These are phyloP conservation scores for Pelosia muscerda DNA, from an alignment of 2,888 invertebrate genomes.

Conservation along the genomic window DNA sequence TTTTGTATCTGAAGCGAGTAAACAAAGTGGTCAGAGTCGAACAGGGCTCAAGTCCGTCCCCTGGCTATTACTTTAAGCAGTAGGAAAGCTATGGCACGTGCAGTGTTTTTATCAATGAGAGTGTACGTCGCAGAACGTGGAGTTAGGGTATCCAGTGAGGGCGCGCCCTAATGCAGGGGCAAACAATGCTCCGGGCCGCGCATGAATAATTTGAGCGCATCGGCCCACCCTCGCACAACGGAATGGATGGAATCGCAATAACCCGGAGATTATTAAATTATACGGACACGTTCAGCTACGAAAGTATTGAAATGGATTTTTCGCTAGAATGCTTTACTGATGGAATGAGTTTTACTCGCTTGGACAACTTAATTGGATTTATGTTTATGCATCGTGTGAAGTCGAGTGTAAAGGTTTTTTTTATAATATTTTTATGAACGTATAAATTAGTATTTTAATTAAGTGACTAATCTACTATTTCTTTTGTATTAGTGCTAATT, in stretches of 20 bases:
- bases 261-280: constrained; percentile 83
- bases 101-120: constrained; percentile 80
- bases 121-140: constrained; percentile 49
- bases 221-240: constrained; percentile 61
- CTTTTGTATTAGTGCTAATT: neutral
- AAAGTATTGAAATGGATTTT: constrained; percentile 61
- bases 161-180: constrained; percentile 71
- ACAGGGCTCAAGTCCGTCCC: constrained; percentile 39
- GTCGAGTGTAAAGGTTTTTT: constrained; percentile 11
- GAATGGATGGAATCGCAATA: constrained; percentile 75
- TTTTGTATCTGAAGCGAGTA: constrained; percentile 13
- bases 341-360: constrained; percentile 51
- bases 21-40: constrained; percentile 29
- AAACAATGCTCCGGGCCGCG: constrained; percentile 74
- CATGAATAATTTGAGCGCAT: constrained; percentile 81
- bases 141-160: constrained; percentile 34
- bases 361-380: constrained; percentile 46
- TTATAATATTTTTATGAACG: constrained; percentile 13
- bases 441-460: neutral
- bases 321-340: constrained; percentile 53
- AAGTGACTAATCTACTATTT: neutral
- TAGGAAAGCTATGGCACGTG: constrained; percentile 82
- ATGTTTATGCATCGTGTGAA: constrained; percentile 26
- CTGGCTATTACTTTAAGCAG: constrained; percentile 76
- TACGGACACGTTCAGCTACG: constrained; percentile 69